Evolutionary conservation across 2,113 vertebrate genomes (phyloP).

Genomic region (Myotis davidii): DNA sequence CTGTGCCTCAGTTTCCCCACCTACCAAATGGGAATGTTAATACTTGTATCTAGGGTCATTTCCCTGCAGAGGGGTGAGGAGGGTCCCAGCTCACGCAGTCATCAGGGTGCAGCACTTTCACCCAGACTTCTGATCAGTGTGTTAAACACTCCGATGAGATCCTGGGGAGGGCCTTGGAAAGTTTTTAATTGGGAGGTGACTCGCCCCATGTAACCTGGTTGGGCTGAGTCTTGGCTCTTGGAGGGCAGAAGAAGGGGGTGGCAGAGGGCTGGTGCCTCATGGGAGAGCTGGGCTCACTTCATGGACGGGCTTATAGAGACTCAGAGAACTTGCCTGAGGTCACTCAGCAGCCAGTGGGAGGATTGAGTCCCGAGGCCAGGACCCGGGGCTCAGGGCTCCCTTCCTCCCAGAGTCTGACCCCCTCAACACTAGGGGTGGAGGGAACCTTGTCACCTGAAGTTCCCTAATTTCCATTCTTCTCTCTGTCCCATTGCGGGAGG

Average conservation of each 20-base stretch:
- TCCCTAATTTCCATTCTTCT: not conserved
- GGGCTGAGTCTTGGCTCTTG: not conserved
- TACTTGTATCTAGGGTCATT: not conserved
- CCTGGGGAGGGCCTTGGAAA: not conserved
- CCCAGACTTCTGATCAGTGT: not conserved
- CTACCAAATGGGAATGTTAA: not conserved
- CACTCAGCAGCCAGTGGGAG: not conserved
- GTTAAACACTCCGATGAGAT: not conserved
- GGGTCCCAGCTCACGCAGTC: not conserved
- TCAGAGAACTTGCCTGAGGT: not conserved
- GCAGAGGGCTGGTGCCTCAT: not conserved
- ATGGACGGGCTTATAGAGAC: not conserved
- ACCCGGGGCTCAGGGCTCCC: not conserved
- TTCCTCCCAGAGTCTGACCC: not conserved
- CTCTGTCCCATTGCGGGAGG: not conserved
- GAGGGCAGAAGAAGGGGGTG: not conserved
- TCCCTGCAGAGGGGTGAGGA: not conserved
- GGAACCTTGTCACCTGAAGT: not conserved
- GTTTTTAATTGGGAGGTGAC: not conserved
- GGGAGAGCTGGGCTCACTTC: not conserved
- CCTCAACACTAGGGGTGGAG: not conserved
- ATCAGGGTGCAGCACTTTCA: not conserved
- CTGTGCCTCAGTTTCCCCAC: conserved; percentile 12
- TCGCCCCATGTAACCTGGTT: not conserved
- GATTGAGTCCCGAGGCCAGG: not conserved